A percentile compares a stretch with the other conserved stretches of the same genome.
Conservation (phyloP, 2,113 vertebrate species). For the Colossoma macropomum region DNA sequence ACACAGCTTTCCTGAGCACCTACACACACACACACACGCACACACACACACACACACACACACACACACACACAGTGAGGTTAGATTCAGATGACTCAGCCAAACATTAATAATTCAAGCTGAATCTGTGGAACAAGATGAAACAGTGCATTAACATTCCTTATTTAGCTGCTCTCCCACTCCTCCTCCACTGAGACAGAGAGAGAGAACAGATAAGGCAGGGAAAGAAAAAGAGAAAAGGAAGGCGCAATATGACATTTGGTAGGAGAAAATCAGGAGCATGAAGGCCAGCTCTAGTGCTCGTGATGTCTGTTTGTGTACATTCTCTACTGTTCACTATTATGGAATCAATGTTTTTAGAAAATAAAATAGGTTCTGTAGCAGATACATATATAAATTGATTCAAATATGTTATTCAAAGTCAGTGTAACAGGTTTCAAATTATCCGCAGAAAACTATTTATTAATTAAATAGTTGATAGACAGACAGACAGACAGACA, state of each 20-base stretch:
- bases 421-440: no score
- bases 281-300: not conserved
- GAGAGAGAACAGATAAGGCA: not conserved
- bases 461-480: no score
- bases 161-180: slow-evolving; percentile 41
- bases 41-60: slow-evolving; percentile 36
- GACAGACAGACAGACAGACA: no score
- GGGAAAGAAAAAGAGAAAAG: not conserved
- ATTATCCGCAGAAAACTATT: no score
- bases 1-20: slow-evolving; percentile 85
- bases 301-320: not conserved
- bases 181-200: not conserved
- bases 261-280: not conserved
- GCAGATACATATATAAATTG: no score
- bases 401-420: no score
- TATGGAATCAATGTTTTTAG: no score
- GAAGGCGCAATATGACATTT: slow-evolving; percentile 38
- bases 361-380: no score
- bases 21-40: slow-evolving; percentile 60
- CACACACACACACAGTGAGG: slow-evolving; percentile 17
- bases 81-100: slow-evolving; percentile 20
- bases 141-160: slow-evolving; percentile 34
- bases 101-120: slow-evolving; percentile 54
- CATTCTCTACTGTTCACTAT: no score
- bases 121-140: slow-evolving; percentile 42